Base-by-base conservation (phyloP, 2,797 vertebrate species). In the Danio kyathit region DNA sequence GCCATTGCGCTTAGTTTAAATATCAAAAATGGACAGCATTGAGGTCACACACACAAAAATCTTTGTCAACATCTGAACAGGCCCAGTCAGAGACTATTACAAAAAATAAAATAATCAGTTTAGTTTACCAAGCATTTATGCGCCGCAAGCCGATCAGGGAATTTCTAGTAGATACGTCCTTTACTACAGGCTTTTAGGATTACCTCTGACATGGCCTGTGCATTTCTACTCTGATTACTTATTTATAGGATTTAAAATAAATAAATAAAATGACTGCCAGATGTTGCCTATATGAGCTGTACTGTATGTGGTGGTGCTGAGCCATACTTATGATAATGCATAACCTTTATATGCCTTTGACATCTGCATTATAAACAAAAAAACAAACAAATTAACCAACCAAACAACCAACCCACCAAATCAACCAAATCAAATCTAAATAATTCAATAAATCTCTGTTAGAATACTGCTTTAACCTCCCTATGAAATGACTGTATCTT, bases 191-290 rank as follows among this genome's bases (percentile, higher is more conserved):
- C 16, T 61, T 64, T 56, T 52, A 21, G 63, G 76, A 80, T 76
- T 80, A 76, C 41, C 41, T 17, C 29, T 41, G n/a, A 46, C 60
- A 73, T 46, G 44, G 48, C 21, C 21, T 59, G 63, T 66, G 74
- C 13, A 80, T 69, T 59, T 75, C 61, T 52, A 44, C 52, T 79
- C 61, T 79, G 59, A 84, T 84, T 63, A 80, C 41, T 44, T 48
- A n/a, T 59, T 21, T 74, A 71, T 38, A 60, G 75, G 44, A 79
- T 81, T 63, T 66, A 1, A n/a, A 54, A 67, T 17, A 41, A 61
- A 21, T 6, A 46, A 44, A 61, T 6, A 29, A 40, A 56, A 61
- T 14, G 9, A 21, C 21, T 19, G 57, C 5, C 59, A 76, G 60
- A 76, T 76, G 48, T 43, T 52, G 60, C 48, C 38, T 51, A 8